These are phyloP conservation scores for Cyprinodon tularosa DNA, from an alignment of 2,113 vertebrate genomes.

Conservation along the genomic window DNA sequence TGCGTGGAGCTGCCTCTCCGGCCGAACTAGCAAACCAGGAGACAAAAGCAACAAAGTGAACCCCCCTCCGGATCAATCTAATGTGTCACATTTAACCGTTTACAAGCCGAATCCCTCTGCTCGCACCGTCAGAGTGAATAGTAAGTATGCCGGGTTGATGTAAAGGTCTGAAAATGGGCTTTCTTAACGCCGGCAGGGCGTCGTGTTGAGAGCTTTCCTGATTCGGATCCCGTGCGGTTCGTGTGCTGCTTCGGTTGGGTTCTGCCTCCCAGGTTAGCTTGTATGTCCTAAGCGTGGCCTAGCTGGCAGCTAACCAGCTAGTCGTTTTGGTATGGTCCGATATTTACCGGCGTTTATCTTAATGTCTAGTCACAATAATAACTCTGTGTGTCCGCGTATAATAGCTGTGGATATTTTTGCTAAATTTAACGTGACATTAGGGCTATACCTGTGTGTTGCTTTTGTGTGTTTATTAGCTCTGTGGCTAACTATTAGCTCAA, in stretches of 20 bases:
- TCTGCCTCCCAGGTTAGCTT: conserved; percentile 81
- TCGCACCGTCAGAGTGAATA: conserved; percentile 30
- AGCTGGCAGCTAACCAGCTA: conserved; percentile 74
- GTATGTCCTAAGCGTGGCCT: conserved; percentile 75
- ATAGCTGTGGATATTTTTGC: not conserved
- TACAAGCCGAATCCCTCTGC: conserved; percentile 60
- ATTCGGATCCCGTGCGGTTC: conserved; percentile 79
- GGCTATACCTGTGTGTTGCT: conserved; percentile 23
- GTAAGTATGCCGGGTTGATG: conserved; percentile 58
- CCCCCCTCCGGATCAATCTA: conserved; percentile 79
- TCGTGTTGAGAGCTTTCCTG: conserved; percentile 60
- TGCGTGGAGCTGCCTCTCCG: conserved; percentile 80
- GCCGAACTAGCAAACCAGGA: conserved; percentile 76
- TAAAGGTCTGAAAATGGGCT: not conserved
- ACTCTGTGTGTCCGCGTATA: not conserved
- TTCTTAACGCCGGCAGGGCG: conserved; percentile 3
- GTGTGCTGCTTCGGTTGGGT: conserved; percentile 76
- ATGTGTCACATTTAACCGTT: conserved; percentile 80
- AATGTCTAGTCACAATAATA: no score
- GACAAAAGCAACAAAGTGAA: conserved; percentile 86
- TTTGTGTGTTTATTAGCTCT: conserved; percentile 55
- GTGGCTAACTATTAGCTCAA: conserved; percentile 62
- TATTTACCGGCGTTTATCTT: not conserved
- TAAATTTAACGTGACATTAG: conserved; percentile 43
- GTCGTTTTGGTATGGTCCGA: conserved; percentile 43